Base-by-base conservation (phyloP, 1,140 invertebrate genomes). In the Drosophila chauvacae region DNA sequence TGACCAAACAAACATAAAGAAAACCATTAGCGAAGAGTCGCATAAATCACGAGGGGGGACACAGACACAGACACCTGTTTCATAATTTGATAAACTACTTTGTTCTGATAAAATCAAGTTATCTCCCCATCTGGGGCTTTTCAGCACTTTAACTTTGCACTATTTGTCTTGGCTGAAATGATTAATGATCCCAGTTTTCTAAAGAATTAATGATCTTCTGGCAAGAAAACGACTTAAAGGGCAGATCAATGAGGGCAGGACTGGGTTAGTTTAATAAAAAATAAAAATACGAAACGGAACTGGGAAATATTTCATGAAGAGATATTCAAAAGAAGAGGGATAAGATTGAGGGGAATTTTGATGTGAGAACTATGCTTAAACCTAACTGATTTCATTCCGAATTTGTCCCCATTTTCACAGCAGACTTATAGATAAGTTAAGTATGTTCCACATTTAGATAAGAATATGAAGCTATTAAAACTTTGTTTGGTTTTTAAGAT, bases 41-140 rank as follows among this genome's bases (percentile, higher is more conserved):
- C n/a, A 77, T 68, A 77, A 77, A 56, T 77, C 74, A 68, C 56
- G 6, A 20, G 37, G 45, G n/a, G n/a, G 30, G 23, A 23, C 23
- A 23, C 23, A 13, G 10, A 53, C 10, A 47, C 23, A 30, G 62
- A 55, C 74, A 77, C 74, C 74, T 77, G 74, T 39, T 77, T 44
- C 14, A 37, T 60, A 23, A 28, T 39, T 70, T 68, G 63, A 70
- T 68, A 68, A 66, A 56, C 44, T 63, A 37, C 51, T 57, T 30
- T 42, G 35, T 39, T 20, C n/a, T 47, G 58, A 72, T 72, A 23
- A 51, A 57, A 69, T 69, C 28, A 69, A 56, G 44, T 39, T 72
- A 70, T 60, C 53, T 48, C 53, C 35, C 37, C 28, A 71, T 28
- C 66, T 28, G 69, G 11, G 28, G 28, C 51, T 72, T 56, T 72